Evolutionary conservation across 2,888 invertebrate genomes (phyloP).

Genomic region (Rhagium mordax): DNA sequence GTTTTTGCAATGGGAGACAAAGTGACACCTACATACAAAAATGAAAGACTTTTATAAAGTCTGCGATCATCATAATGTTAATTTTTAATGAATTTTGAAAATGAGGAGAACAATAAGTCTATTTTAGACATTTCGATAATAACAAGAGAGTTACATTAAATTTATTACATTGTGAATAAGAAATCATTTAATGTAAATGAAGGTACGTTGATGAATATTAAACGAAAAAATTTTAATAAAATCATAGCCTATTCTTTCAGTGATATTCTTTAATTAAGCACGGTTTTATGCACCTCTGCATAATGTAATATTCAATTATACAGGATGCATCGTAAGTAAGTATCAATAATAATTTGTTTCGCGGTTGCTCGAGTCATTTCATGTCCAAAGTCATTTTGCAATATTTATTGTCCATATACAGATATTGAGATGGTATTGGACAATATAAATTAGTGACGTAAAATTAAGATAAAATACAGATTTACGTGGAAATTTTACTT

Average conservation of each 20-base stretch:
- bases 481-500: too few relatives aligned
- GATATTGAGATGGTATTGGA: too few relatives aligned
- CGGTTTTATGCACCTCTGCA: background rate
- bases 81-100: background rate
- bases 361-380: too few relatives aligned
- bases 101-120: background rate
- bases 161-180: background rate
- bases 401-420: too few relatives aligned
- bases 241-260: background rate
- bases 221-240: background rate
- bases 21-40: too few relatives aligned
- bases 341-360: background rate
- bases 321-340: background rate
- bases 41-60: background rate
- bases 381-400: too few relatives aligned
- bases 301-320: background rate
- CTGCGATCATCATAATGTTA: background rate
- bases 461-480: too few relatives aligned
- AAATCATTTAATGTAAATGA: background rate
- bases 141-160: background rate
- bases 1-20: too few relatives aligned
- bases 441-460: too few relatives aligned
- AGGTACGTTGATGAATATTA: background rate
- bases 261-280: background rate
- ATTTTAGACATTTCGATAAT: background rate